These are phyloP conservation scores for Coregonus suidteri DNA, from an alignment of 2,797 vertebrate species.

Conservation along the genomic window DNA sequence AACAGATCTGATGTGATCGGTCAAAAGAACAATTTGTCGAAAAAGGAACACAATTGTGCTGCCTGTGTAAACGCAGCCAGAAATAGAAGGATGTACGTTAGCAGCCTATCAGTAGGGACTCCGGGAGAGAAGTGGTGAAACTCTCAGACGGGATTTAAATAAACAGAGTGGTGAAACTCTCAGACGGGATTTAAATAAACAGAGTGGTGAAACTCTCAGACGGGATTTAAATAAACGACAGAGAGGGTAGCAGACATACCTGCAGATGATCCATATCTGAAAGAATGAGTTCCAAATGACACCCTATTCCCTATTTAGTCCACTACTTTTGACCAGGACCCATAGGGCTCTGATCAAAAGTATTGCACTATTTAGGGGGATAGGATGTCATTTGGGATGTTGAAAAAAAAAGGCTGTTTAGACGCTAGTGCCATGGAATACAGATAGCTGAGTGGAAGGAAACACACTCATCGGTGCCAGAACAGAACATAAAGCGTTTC, in stretches of 20 bases:
- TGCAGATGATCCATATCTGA: conserved; percentile 28
- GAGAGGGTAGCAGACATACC: conserved; percentile 33
- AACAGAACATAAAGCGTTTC: conserved; percentile 24
- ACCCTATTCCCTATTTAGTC: neutral
- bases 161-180: conserved; percentile 46
- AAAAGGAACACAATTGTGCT: no score
- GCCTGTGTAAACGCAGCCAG: neutral
- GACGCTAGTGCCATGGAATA: neutral
- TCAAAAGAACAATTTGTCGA: no score
- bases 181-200: conserved; percentile 76
- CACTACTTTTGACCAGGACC: no score
- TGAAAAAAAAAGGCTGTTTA: neutral
- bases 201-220: conserved; percentile 7
- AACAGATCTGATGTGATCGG: no score
- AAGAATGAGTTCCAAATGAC: neutral
- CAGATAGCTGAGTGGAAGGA: neutral
- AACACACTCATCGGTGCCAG: conserved; percentile 13
- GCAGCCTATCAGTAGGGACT: conserved; percentile 19
- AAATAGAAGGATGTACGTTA: conserved; percentile 11
- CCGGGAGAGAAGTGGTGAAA: conserved; percentile 64
- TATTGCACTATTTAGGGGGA: neutral
- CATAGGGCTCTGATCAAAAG: neutral
- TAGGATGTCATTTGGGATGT: neutral
- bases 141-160: conserved; percentile 72
- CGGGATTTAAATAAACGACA: conserved; percentile 68